Evolutionary conservation across 2,888 invertebrate genomes (phyloP), one percentile per base, ranked within the genome.

Genomic region (Griposia aprilina): DNA sequence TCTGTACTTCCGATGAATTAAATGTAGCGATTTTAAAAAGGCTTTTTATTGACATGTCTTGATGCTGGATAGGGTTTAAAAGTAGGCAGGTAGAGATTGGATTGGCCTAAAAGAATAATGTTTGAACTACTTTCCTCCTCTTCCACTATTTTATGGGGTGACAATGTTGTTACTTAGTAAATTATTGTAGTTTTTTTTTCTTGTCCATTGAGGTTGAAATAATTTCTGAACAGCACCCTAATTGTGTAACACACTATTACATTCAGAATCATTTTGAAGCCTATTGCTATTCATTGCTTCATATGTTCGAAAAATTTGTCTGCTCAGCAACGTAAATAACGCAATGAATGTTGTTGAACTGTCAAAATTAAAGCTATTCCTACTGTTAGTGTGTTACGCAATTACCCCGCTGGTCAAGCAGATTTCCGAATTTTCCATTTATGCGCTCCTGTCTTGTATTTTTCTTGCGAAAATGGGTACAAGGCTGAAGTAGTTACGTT

Each of bases 171-270:
- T 41, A 41, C 11, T n/a, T n/a, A n/a, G 11, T 23, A n/a, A 55
- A 50, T 48, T 41, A 41, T 52, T 20, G 10, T 30, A n/a, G 11
- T 13, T 41, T 48, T 66, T 41, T 41, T 55, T 52, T n/a, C 7
- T 50, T 57, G 52, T 36, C 7, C 26, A 55, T 36, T n/a, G 23
- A 60, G 55, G 48, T 66, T 48, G 15, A 36, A 74, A 48, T 62
- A 73, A 76, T 68, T 68, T 63, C 13, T 50, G n/a, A 41, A 66
- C 59, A 55, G 2, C 30, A 36, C 30, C 30, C 30, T 36, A 36
- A 36, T 36, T 36, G 1, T 3, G 30, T 36, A 36, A 1, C 30
- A 36, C 30, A 36, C 30, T 36, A 36, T 36, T 36, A 36, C 30
- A 36, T 2, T 36, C 30, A 2, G 30, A 36, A 36, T 36, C 30